Evolutionary conservation across 2,113 vertebrate species (phyloP), one percentile per base, ranked within the genome.

Genomic region (Cynocephalus volans): DNA sequence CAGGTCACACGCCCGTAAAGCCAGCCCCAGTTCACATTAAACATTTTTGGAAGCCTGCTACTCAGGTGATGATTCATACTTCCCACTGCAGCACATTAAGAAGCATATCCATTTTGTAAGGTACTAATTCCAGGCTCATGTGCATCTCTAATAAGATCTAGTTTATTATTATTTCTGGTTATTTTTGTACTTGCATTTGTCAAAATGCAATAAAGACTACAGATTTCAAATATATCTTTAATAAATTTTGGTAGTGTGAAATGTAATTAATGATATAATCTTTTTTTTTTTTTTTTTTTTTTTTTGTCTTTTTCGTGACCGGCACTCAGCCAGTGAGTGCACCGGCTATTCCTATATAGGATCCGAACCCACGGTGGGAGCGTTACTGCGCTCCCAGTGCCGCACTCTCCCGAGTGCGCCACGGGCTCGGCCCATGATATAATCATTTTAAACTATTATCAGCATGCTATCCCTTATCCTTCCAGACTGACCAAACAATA

Each of bases 191-290:
- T 65, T 69, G n/a, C 3, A 83, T 52, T 87, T 88, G 60, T 82
- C 31, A 88, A 92, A 94, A 88, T 24, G 24, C 23, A 88, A 60
- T 69, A 67, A 86, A 75, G 13, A 80, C 31, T 75, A 52, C 18
- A 90, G 64, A 90, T 79, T 93, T 90, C 14, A 80, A 90, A 86
- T 48, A 90, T 26, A 86, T 90, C n/a, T 92, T 82, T 26, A 65
- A 83, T 76, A 69, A 84, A 67, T 50, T 58, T 4, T 60, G 36
- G 24, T 83, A 69, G 12, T 48, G 33, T 67, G 60, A 84, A 69
- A 69, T 60, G 52, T 24, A 58, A 9, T 48, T 50, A 77, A 76
- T 69, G 50, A 90, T 67, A 58, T 1, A n/a, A n/a, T n/a, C n/a
- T n/a, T n/a, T n/a, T n/a, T n/a, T n/a, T n/a, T n/a, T n/a, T n/a